Percentiles rank a stretch among this genome's conserved stretches.
Evolutionary conservation across 2,113 vertebrate species (phyloP).

Genomic region (Syngnathus scovelli): DNA sequence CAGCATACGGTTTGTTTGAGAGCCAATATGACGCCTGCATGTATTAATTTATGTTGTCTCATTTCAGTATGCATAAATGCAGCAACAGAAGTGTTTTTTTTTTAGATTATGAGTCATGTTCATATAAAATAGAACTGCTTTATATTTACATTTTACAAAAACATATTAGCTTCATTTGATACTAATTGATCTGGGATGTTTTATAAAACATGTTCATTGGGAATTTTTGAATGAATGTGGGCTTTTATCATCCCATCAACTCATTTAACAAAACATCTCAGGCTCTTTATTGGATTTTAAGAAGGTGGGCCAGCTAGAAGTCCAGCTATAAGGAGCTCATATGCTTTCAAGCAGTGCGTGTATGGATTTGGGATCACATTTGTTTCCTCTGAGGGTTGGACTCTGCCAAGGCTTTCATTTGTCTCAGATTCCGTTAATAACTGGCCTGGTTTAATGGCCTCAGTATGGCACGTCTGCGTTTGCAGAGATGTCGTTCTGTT

Average conservation of each 20-base stretch:
- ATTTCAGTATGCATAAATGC: conserved; percentile 56
- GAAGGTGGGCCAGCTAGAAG: too few species aligned
- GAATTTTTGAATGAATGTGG: not conserved
- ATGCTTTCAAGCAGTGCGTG: too few species aligned
- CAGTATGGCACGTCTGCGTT: too few species aligned
- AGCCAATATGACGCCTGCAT: conserved; percentile 50
- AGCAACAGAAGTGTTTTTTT: conserved; percentile 43
- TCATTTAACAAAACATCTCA: conserved; percentile 46
- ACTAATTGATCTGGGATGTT: conserved; percentile 12
- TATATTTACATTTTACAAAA: too few species aligned
- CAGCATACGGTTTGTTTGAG: conserved; percentile 47
- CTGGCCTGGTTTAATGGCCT: too few species aligned
- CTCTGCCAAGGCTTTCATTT: too few species aligned
- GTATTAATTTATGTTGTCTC: conserved; percentile 66
- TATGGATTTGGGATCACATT: too few species aligned
- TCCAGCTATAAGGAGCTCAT: too few species aligned
- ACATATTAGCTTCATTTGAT: conserved; percentile 43
- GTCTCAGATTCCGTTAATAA: too few species aligned
- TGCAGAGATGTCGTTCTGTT: too few species aligned
- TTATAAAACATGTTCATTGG: not conserved
- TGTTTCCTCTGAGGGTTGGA: too few species aligned
- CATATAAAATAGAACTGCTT: too few species aligned
- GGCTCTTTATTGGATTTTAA: conserved; percentile 23
- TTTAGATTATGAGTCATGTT: conserved; percentile 39
- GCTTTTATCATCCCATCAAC: conserved; percentile 41